Base-by-base conservation (phyloP, 1,140 invertebrate genomes). In the Coptotermes formosanus region DNA sequence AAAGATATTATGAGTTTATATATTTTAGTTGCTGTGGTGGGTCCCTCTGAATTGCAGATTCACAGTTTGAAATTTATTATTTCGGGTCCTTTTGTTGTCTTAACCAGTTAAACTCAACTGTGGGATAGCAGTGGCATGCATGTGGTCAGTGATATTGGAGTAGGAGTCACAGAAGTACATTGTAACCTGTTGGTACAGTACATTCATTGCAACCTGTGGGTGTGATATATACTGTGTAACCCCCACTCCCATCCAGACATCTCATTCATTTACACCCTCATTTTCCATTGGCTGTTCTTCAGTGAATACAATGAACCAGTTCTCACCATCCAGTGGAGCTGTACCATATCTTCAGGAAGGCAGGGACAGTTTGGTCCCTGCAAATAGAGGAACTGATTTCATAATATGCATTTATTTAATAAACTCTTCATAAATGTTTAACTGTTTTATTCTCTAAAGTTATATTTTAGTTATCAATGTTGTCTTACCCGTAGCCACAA, bases 121-220 rank as follows among this genome's bases (percentile, higher is more conserved):
- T 75, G 25, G n/a, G n/a, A 30, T 30, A 75, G 64, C 64, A 75
- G 64, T 75, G 64, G 64, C 64, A 75, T 75, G 64, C 64, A 64
- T 64, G 7, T 64, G 64, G 25, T 75, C n/a, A 75, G 64, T n/a
- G 64, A 75, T 30, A 75, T 30, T 30, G n/a, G 64, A 16, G 2
- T 21, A 55, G 19, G 19, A 4, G 52, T 4, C 52, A 55, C 19
- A 21, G 52, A 75, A 75, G 25, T 30, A 30, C 12, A 75, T 1
- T 16, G 19, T 21, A 48, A 48, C 45, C 45, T 48, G 38, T 38
- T 48, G 9, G 9, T 48, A 12, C 45, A 48, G 14, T 16, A 48
- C 9, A 48, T 9, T 6, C 9, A 48, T 16, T 48, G 45, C 14
- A 16, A 48, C 9, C 9, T 38, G 38, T 38, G 38, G 38, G 38